Percentiles rank a stretch among this genome's conserved stretches.
Evolutionary conservation across 2,113 vertebrate genomes (phyloP).

Genomic region (Sclerurus mexicanus): DNA sequence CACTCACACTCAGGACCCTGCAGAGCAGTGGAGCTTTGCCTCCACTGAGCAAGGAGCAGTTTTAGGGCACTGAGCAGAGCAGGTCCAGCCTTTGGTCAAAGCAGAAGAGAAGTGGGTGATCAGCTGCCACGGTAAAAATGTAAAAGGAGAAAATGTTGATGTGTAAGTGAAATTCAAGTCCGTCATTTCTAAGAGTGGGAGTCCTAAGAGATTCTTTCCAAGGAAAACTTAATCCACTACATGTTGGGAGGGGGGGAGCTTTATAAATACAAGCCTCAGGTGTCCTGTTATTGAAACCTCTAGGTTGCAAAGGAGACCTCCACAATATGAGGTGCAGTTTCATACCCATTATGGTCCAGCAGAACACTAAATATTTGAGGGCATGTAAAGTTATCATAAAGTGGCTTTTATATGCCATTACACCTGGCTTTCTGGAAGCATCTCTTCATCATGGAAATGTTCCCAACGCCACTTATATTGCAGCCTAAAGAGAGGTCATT

Average conservation of each 20-base stretch:
- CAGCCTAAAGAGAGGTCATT: background rate
- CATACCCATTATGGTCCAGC: background rate
- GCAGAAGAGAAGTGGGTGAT: background rate
- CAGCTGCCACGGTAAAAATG: background rate
- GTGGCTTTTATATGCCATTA: slow-evolving; percentile 7
- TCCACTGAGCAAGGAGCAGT: background rate
- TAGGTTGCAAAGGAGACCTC: background rate
- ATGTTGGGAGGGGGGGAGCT: background rate
- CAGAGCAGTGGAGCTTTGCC: background rate
- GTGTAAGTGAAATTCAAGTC: background rate
- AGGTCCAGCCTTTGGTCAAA: background rate
- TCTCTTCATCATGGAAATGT: background rate
- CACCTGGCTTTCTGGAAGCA: background rate
- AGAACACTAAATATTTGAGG: background rate
- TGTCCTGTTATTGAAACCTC: background rate
- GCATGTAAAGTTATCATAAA: background rate
- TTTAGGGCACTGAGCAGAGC: background rate
- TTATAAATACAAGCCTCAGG: background rate
- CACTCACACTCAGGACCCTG: accelerated
- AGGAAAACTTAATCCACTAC: background rate
- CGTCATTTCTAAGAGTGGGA: background rate
- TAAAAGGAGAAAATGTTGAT: background rate
- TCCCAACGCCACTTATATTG: background rate
- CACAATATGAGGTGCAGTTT: background rate
- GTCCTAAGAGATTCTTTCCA: background rate